These are phyloP conservation scores for Sepiola atlantica DNA, from an alignment of 2,888 invertebrate species.

Conservation along the genomic window DNA sequence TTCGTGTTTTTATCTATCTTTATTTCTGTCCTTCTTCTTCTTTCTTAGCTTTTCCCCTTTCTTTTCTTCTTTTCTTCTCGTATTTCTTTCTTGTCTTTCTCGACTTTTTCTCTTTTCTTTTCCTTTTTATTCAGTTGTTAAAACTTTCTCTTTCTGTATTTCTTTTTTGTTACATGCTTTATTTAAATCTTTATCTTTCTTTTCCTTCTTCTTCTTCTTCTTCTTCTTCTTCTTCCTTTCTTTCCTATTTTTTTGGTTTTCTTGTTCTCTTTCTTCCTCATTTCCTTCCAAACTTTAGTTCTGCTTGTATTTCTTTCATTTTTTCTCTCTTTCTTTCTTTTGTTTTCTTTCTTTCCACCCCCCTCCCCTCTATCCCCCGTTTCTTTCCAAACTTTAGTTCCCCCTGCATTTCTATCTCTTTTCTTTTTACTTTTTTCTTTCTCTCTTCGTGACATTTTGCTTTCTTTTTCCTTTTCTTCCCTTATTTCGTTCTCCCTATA, in stretches of 20 bases:
- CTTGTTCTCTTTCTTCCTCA: too few species aligned
- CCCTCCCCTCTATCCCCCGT: too few species aligned
- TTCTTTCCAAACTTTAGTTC: background rate
- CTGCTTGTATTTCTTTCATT: too few species aligned
- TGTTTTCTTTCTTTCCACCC: background rate
- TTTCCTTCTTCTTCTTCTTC: too few species aligned
- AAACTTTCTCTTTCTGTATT: too few species aligned
- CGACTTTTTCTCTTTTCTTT: background rate
- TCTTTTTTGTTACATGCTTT: background rate
- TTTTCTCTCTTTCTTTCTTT: too few species aligned
- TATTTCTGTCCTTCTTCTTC: too few species aligned
- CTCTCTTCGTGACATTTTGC: background rate
- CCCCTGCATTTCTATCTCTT: background rate
- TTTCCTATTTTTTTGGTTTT: too few species aligned
- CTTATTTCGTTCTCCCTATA: background rate
- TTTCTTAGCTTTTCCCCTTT: background rate
- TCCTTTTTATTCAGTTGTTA: background rate
- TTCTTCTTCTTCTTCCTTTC: too few species aligned
- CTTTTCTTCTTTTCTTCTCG: background rate
- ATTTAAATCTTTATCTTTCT: too few species aligned
- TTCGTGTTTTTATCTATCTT: background rate
- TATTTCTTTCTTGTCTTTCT: background rate
- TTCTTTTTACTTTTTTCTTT: background rate
- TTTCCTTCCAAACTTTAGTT: too few species aligned
- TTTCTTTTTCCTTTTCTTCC: background rate